These are phyloP conservation scores for Ascaphus truei DNA, from an alignment of 2,113 vertebrate genomes.

Conservation along the genomic window DNA sequence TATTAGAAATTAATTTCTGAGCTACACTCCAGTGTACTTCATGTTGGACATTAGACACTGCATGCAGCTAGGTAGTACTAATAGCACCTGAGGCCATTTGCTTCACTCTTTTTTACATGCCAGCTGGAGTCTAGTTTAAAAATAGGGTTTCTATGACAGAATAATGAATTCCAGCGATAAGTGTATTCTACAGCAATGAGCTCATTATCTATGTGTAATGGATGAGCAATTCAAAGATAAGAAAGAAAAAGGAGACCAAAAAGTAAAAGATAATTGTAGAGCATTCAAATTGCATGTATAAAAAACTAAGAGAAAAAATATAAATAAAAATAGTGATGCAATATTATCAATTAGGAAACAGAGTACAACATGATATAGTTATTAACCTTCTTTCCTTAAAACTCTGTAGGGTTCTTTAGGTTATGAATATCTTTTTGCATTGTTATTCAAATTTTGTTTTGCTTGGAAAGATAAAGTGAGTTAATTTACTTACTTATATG, in stretches of 20 bases:
- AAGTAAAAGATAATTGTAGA: slow-evolving; percentile 22
- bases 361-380: no score
- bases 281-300: no score
- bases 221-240: slow-evolving; percentile 32
- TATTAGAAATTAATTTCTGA: slow-evolving; percentile 41
- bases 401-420: no score
- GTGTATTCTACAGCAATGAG: slow-evolving; percentile 13
- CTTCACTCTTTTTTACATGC: slow-evolving; percentile 39
- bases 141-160: slow-evolving; percentile 42
- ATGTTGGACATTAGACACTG: slow-evolving; percentile 43
- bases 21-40: slow-evolving; percentile 35
- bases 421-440: no score
- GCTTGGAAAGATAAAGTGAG: no score
- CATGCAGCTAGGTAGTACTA: slow-evolving; percentile 47
- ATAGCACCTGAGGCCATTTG: slow-evolving; percentile 41
- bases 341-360: no score
- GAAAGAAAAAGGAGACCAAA: no score
- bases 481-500: no score
- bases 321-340: no score
- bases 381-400: no score
- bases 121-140: slow-evolving; percentile 46
- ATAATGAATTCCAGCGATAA: slow-evolving; percentile 44
- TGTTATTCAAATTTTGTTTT: no score
- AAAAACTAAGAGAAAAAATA: no score
- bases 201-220: slow-evolving; percentile 45